Evolutionary conservation across 2,113 vertebrate species (phyloP), one percentile per base, ranked within the genome.

Genomic region (Oreochromis aureus): DNA sequence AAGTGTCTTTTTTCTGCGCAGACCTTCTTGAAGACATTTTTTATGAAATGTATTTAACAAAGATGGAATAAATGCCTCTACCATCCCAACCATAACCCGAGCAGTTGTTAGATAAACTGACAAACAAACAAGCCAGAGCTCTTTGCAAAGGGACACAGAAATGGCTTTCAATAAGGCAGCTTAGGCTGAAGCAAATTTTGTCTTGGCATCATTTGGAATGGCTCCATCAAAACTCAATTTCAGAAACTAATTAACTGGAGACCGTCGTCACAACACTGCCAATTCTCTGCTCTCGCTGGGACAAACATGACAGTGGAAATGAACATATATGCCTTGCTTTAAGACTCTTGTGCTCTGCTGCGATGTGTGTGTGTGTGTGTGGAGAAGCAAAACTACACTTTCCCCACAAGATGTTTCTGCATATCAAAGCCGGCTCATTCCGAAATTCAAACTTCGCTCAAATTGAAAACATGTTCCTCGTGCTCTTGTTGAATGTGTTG

Each of bases 151-250:
- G 97, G 97, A 97, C 96, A 96, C 96, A 97, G 97, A 97, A 97
- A 98, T 96, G 96, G 96, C 96, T 98, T 97, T 98, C 98, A 97
- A 97, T 97, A 97, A 97, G 97, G 97, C 86, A 97, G 97, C 96
- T 95, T 88, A 82, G 80, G 91, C 96, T 97, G 98, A 98, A 98
- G 98, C 98, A 98, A 98, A 98, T 98, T 97, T 98, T 97, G 98
- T 97, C 97, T 97, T 97, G 95, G 97, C 97, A 98, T 99, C 98
- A 97, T 98, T 98, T 99, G 97, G 97, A 97, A 98, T 96, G 97
- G 97, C 98, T 98, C 98, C 98, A 98, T 99, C 98, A 99, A 99
- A 99, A 99, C 98, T 98, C 98, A 97, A 98, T 99, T 98, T 98
- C 98, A 98, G 98, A 95, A 99, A 99, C 97, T 98, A 99, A 99